These are phyloP conservation scores for Thalassaphorura encarpata DNA, from an alignment of 1,140 invertebrate genomes.

Conservation along the genomic window DNA sequence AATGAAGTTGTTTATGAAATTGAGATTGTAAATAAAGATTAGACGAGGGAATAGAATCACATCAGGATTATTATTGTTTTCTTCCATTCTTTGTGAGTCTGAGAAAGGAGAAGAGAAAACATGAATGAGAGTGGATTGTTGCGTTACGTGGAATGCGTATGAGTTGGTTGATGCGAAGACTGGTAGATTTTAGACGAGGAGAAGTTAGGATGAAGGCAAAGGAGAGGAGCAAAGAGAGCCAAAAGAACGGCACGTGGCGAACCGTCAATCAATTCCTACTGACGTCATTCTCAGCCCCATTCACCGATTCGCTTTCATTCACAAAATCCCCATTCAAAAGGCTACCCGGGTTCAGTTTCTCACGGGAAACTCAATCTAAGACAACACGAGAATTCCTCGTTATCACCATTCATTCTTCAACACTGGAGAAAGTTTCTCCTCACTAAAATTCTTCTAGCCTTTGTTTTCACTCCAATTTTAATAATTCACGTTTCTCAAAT, in stretches of 20 bases:
- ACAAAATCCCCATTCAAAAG: constrained; percentile 34
- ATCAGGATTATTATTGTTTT: too few relatives aligned
- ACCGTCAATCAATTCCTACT: constrained; percentile 33
- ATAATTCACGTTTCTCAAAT: too few relatives aligned
- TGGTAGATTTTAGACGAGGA: neutral
- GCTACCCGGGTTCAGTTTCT: constrained; percentile 32
- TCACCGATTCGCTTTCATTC: constrained; percentile 34
- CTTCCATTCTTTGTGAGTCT: too few relatives aligned
- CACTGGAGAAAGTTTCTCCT: too few relatives aligned
- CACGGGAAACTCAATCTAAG: constrained; percentile 15
- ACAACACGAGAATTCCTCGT: too few relatives aligned
- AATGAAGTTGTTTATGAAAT: too few relatives aligned
- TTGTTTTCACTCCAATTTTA: too few relatives aligned
- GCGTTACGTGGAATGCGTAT: neutral
- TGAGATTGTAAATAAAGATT: too few relatives aligned
- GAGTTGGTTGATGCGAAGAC: neutral
- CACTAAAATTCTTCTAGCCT: too few relatives aligned
- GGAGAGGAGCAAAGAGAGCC: constrained; percentile 13
- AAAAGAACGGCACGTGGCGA: constrained; percentile 30
- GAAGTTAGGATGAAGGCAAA: neutral
- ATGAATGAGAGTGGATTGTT: neutral
- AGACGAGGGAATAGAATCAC: too few relatives aligned
- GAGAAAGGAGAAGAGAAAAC: too few relatives aligned
- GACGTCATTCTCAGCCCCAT: constrained; percentile 34
- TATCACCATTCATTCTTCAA: too few relatives aligned